These are phyloP conservation scores for Ceramica pisi DNA, from an alignment of 2,888 invertebrate species.

Conservation along the genomic window DNA sequence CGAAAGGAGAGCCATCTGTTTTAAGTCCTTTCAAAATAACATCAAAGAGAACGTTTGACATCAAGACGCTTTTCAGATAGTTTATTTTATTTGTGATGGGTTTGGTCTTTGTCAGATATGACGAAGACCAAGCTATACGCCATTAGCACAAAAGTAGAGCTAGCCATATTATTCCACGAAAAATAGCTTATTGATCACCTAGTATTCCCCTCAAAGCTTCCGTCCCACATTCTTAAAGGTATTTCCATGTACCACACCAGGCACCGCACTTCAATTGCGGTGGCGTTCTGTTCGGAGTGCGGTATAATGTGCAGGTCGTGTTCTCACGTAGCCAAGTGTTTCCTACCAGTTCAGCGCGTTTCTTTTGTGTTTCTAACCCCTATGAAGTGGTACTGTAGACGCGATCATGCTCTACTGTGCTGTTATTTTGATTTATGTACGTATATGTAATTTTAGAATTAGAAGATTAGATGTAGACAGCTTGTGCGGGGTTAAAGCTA, in stretches of 20 bases:
- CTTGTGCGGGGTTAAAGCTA: no score
- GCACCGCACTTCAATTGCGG: constrained; percentile 48
- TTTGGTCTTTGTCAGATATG: no score
- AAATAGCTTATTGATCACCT: constrained; percentile 35
- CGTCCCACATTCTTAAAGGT: constrained; percentile 57
- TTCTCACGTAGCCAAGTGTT: constrained; percentile 63
- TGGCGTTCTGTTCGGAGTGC: constrained; percentile 41
- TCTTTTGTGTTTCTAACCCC: constrained; percentile 53
- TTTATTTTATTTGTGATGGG: no score
- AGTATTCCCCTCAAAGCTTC: constrained; percentile 45
- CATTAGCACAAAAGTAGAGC: background rate
- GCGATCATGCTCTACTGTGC: background rate
- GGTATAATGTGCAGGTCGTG: constrained; percentile 57
- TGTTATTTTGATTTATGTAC: background rate
- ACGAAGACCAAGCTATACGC: no score
- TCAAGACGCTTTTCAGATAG: background rate
- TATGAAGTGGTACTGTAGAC: constrained; percentile 20
- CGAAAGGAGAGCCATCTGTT: no score
- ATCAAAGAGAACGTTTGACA: background rate
- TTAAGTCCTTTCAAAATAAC: background rate
- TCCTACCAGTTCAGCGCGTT: constrained; percentile 47
- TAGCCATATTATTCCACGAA: constrained; percentile 12
- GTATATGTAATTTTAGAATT: background rate
- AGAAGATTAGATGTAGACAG: no score
- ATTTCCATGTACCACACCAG: constrained; percentile 54